phyloP scores from a whole-genome alignment of 2,888 invertebrate genomes.

The Megamerina dolium region DNA sequence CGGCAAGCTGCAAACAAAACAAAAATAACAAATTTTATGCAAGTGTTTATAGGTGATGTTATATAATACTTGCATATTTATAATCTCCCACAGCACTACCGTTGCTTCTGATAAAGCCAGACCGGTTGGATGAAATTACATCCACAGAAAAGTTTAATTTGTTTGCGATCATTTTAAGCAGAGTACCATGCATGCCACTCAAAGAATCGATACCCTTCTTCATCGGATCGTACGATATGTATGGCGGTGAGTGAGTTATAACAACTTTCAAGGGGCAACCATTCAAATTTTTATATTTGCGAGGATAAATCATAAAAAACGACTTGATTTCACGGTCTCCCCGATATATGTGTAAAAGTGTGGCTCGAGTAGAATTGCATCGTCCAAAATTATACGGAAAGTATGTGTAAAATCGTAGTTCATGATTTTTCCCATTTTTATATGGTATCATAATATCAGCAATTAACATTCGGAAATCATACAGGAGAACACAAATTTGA shows the following conservation, averaged over 20 bases:
- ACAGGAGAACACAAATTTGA: too few relatives aligned
- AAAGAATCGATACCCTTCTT: background rate
- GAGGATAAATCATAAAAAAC: slow-evolving; percentile 24
- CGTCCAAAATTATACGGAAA: slow-evolving; percentile 11
- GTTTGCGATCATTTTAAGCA: background rate
- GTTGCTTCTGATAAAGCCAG: too few relatives aligned
- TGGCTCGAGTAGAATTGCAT: slow-evolving; percentile 4
- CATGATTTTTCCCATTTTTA: too few relatives aligned
- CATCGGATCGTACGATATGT: background rate
- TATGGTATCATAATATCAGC: too few relatives aligned
- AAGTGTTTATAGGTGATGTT: background rate
- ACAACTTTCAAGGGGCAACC: slow-evolving; percentile 28
- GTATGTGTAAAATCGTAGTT: slow-evolving; percentile 17
- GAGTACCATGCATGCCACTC: background rate
- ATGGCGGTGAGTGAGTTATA: slow-evolving; percentile 27
- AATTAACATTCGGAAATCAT: too few relatives aligned
- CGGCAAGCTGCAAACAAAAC: slow-evolving; percentile 16
- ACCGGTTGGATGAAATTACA: too few relatives aligned
- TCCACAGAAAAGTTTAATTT: background rate
- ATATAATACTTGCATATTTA: too few relatives aligned
- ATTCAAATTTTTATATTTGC: slow-evolving; percentile 30
- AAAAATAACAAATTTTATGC: background rate
- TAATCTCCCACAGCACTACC: too few relatives aligned
- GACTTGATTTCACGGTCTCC: slow-evolving; percentile 6
- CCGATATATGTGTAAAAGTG: slow-evolving; percentile 4